Percentiles rank a stretch among this genome's conserved stretches.
These are phyloP conservation scores for Dipodomys merriami DNA, from an alignment of 2,113 vertebrate genomes.

Conservation along the genomic window DNA sequence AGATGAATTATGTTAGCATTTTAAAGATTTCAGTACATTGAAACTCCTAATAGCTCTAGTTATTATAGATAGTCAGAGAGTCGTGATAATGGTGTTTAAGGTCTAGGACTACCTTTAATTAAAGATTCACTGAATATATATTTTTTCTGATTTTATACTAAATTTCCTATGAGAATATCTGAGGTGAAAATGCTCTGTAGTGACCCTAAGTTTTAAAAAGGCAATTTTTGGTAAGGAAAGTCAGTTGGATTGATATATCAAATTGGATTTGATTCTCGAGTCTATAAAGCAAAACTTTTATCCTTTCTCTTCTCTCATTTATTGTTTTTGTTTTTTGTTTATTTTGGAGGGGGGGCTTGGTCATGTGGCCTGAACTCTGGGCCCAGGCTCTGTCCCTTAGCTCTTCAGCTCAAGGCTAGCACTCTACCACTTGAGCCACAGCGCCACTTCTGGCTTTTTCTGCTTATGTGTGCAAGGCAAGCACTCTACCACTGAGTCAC, in stretches of 20 bases:
- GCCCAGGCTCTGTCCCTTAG: too few relatives aligned
- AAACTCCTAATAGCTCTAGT: not conserved
- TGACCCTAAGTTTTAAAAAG: conserved; percentile 33
- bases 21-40: not conserved
- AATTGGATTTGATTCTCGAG: too few relatives aligned
- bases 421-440: too few relatives aligned
- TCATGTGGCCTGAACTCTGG: too few relatives aligned
- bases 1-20: too few relatives aligned
- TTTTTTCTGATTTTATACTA: not conserved
- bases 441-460: too few relatives aligned
- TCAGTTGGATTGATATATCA: not conserved
- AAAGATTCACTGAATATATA: conserved; percentile 6
- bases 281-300: too few relatives aligned
- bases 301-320: not conserved
- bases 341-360: too few relatives aligned
- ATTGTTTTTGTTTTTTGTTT: too few relatives aligned
- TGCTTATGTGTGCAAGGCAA: too few relatives aligned
- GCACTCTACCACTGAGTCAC: too few relatives aligned
- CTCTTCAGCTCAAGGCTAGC: too few relatives aligned
- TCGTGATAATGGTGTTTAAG: not conserved
- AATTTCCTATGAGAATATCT: conserved; percentile 42
- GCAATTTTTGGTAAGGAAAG: not conserved
- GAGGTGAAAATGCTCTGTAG: not conserved
- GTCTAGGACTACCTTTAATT: conserved; percentile 17
- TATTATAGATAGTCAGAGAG: not conserved